A percentile compares a stretch with the other conserved stretches of the same genome.
Evolutionary conservation across 92 coral and sea anemone species (phyloP).

Genomic region (Phymanthus crucifer): DNA sequence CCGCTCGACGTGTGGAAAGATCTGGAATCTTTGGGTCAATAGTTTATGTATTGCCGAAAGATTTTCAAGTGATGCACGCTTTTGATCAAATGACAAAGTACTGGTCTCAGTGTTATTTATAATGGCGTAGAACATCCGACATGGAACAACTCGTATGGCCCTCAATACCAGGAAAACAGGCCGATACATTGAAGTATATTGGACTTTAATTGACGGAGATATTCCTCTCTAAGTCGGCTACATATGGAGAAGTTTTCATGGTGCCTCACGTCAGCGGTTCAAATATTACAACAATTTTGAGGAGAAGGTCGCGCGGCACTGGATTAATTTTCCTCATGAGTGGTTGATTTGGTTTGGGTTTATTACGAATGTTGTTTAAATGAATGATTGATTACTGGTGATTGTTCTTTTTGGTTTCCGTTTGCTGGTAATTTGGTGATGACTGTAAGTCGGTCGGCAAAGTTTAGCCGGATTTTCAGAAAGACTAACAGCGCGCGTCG

Average conservation of each 20-base stretch:
- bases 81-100: neutral
- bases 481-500: neutral
- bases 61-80: constrained; percentile 17
- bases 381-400: neutral
- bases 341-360: neutral
- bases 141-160: neutral
- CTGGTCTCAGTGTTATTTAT: neutral
- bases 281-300: constrained; percentile 1
- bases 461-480: too few relatives aligned
- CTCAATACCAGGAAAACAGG: neutral
- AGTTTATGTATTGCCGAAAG: constrained; percentile 23
- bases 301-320: neutral
- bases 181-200: neutral
- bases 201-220: neutral
- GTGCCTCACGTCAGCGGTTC: neutral
- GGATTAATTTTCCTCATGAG: neutral
- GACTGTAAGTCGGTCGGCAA: too few relatives aligned
- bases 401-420: neutral
- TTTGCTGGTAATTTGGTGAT: neutral
- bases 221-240: neutral
- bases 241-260: neutral
- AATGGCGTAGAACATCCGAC: neutral
- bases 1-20: constrained; percentile 16
- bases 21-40: constrained; percentile 13
- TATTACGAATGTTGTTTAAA: neutral